Percentiles rank a stretch among this genome's conserved stretches.
phyloP scores from a whole-genome alignment of 2,888 invertebrate species.

The Adineta ricciae region DNA sequence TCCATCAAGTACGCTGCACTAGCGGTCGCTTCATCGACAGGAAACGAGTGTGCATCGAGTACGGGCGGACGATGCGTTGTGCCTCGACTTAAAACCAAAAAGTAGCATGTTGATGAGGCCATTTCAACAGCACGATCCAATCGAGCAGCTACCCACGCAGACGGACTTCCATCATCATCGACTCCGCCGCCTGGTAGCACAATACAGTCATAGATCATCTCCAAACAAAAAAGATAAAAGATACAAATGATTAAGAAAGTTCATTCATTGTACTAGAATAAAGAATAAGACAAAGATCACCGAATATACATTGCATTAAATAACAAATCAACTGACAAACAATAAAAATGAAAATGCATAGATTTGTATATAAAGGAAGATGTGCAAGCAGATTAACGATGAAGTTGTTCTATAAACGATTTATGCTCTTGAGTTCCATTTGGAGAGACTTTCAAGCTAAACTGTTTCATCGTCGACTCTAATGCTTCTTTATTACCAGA shows the following conservation, averaged over 20 bases:
- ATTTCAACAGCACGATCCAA: background rate
- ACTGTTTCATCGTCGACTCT: constrained; percentile 84
- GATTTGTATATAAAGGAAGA: background rate
- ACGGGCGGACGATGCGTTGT: constrained; percentile 13
- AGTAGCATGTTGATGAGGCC: background rate
- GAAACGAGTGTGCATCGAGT: background rate
- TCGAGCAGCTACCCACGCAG: background rate
- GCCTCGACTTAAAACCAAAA: constrained; percentile 2
- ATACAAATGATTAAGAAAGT: background rate
- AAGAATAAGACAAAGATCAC: background rate
- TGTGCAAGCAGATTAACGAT: constrained; percentile 19
- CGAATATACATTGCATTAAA: background rate
- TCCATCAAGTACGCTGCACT: background rate
- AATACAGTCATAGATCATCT: background rate
- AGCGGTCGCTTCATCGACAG: constrained; percentile 1
- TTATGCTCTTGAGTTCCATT: constrained; percentile 6
- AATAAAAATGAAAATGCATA: constrained; percentile 8
- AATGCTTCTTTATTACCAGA: constrained; percentile 85
- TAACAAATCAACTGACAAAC: constrained; percentile 19
- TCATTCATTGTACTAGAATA: background rate
- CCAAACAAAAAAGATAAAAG: background rate
- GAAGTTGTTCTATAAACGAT: constrained; percentile 32
- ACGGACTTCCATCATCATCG: background rate
- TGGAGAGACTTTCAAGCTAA: constrained; percentile 65
- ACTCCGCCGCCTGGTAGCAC: background rate